Base-by-base conservation (phyloP, 2,113 vertebrate genomes). In the Prunella himalayana region DNA sequence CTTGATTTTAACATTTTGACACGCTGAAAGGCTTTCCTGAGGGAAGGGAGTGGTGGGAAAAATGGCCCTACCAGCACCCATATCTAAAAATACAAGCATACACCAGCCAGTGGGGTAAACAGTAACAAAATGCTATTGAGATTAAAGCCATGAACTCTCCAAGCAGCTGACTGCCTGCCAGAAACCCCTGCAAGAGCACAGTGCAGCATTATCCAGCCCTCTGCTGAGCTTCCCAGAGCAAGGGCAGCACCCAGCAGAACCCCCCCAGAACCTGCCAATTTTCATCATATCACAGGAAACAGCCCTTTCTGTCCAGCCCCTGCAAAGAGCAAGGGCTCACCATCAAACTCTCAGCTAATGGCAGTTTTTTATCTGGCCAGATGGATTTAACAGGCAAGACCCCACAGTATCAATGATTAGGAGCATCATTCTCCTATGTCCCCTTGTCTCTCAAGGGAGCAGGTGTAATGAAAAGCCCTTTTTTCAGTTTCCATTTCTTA, bases 1-100 rank as follows among this genome's bases (percentile, higher is more conserved):
- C 11, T 51, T 61, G 71, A 5, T 33, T 80, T 81, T 82, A 87
- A 23, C 1, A 28, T 27, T 93, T 51, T 71, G 88, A 75, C 79
- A 83, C 5, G 6, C 19, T 51, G n/a, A 54, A 86, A 80, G 21
- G 22, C 61, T 91, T 63, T 47, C 81, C 77, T 65, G 68, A 81
- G 65, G 24, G 76, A 63, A 92, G 35, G 71, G 64, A 81, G 59
- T 10, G 60, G 49, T 60, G 61, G 70, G 56, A 16, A 71, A 71
- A 86, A 54, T 0, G 0, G 12, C 33, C 47, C 64, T 45, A 73
- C 33, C 28, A 86, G 64, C 39, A 59, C 16, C 60, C 60, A 18
- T n/a, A 68, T 75, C 82, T 78, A 66, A 93, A 93, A 96, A 83
- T 75, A 92, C 73, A 92, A 86, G 71, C 86, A 76, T 15, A 41